Evolutionary conservation across 2,797 vertebrate genomes (phyloP), one percentile per base, ranked within the genome.

Genomic region (Pygocentrus nattereri): DNA sequence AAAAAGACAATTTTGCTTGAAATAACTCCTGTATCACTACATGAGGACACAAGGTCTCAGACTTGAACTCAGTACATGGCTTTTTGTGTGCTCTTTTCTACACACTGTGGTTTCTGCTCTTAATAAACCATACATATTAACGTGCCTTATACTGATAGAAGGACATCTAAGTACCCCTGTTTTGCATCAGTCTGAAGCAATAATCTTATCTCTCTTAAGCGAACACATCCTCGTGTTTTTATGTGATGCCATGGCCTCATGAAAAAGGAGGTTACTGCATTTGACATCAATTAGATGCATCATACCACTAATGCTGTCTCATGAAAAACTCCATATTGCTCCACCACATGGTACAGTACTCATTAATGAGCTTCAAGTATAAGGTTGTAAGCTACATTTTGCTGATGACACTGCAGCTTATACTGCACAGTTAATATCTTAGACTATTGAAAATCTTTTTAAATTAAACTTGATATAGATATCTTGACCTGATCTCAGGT

Each of bases 131-230:
- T 15, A 4, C 56, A 5, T 30, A 61, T 19, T 19, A 34, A 38
- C 65, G 34, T 38, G 62, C 19, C 34, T 21, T 34, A 34, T 38
- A 10, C 30, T 38, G 34, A 65, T 31, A 34, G 62, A 65, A 21
- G 19, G 31, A 65, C 19, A 62, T n/a, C 19, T 19, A 34, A 21
- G 30, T 2, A 61, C 25, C 61, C 16, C 41, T 10, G 4, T n/a
- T n/a, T n/a, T n/a, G n/a, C n/a, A n/a, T n/a, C n/a, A n/a, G n/a
- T 21, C 5, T 65, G 31, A 65, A 41, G 62, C 18, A 41, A 61
- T 62, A 61, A 58, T 61, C 25, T 19, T 62, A n/a, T 75, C 73
- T 61, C 25, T 25, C 38, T 61, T 61, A 18, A 54, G 38, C 62
- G 54, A 18, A 30, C 56, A 31, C 31, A 62, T 38, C 31, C 41